phyloP scores from a whole-genome alignment of 2,113 vertebrate genomes.

The Scolopax mira region DNA sequence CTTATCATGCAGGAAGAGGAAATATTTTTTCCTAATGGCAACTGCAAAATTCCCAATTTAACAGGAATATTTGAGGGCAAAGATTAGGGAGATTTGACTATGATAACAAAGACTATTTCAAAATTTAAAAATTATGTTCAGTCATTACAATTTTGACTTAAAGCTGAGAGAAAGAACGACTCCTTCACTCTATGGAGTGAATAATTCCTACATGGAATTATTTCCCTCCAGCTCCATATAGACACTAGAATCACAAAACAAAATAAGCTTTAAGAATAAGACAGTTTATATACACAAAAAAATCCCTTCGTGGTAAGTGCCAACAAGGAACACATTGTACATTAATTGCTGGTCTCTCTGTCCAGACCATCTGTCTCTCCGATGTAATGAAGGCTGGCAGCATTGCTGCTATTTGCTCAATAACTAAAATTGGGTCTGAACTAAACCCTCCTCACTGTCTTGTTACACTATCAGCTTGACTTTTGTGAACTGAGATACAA shows the following conservation, averaged over 20 bases:
- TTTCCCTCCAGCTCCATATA: slow-evolving; percentile 18
- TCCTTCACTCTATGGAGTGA: not conserved
- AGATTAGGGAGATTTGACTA: not conserved
- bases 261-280: slow-evolving; percentile 67
- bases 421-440: slow-evolving; percentile 70
- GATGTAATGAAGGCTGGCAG: slow-evolving; percentile 74
- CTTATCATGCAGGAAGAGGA: not conserved
- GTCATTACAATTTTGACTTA: not conserved
- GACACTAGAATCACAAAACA: slow-evolving; percentile 47
- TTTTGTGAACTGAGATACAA: not conserved
- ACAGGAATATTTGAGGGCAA: not conserved
- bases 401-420: slow-evolving; percentile 63
- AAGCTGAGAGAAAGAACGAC: not conserved
- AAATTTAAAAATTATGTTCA: not conserved
- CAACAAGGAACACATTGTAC: slow-evolving; percentile 75
- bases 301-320: slow-evolving; percentile 68
- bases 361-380: slow-evolving; percentile 78
- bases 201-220: not conserved
- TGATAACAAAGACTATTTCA: not conserved
- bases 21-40: not conserved
- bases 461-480: not conserved
- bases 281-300: slow-evolving; percentile 54
- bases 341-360: slow-evolving; percentile 78
- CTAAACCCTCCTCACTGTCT: slow-evolving; percentile 57
- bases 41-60: not conserved